phyloP scores from a whole-genome alignment of 2,888 invertebrate species.

The Epirrhoe tristata region DNA sequence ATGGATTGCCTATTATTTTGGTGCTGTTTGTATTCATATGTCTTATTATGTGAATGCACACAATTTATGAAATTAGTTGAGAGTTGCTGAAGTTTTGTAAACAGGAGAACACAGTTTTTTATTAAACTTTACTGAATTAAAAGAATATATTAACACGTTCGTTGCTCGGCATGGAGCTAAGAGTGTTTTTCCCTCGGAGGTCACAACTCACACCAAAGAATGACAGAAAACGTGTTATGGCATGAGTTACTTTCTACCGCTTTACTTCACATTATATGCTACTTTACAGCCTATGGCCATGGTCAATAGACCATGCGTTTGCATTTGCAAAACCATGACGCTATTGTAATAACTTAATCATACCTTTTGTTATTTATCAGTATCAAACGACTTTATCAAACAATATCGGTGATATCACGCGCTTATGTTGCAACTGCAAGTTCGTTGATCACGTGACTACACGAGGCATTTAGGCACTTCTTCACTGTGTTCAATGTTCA shows the following conservation, averaged over 20 bases:
- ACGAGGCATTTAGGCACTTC: not conserved
- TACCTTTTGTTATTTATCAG: slow-evolving; percentile 24
- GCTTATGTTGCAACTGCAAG: slow-evolving; percentile 3
- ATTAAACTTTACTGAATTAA: not conserved
- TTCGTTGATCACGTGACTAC: slow-evolving; percentile 7
- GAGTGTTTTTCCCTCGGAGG: too few species aligned
- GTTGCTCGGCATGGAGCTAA: too few species aligned
- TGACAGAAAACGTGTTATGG: not conserved
- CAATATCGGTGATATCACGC: slow-evolving; percentile 29
- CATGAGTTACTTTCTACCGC: not conserved
- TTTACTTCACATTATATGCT: not conserved
- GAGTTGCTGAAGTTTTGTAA: not conserved
- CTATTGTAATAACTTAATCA: slow-evolving; percentile 26
- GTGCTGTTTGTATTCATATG: slow-evolving; percentile 22
- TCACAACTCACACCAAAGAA: too few species aligned
- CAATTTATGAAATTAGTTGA: slow-evolving; percentile 2
- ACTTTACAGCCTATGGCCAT: not conserved
- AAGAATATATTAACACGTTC: not conserved
- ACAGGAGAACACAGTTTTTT: not conserved
- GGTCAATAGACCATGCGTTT: not conserved
- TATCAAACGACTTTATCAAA: slow-evolving; percentile 25
- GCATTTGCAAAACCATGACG: slow-evolving; percentile 15
- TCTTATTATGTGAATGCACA: not conserved
- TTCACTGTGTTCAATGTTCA: not conserved
- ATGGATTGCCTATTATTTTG: slow-evolving; percentile 31